phyloP scores from a whole-genome alignment of 2,113 vertebrate species.

The Cyprinodon brontotheroides region DNA sequence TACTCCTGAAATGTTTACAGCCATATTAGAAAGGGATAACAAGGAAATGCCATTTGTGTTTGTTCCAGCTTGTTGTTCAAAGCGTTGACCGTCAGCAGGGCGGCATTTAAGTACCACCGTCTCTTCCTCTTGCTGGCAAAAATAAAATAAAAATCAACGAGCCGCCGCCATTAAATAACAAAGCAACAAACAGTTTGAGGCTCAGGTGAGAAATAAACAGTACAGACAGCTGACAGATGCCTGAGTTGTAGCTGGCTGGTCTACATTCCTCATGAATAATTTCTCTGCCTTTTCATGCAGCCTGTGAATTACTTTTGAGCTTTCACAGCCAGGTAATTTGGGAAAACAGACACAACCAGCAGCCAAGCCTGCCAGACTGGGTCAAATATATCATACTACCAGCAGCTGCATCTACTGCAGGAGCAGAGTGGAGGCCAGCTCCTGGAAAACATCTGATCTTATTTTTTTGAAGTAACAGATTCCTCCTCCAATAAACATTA shows the following conservation, averaged over 20 bases:
- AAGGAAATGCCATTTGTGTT: conserved; percentile 47
- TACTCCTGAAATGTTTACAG: conserved; percentile 38
- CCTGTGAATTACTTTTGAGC: conserved; percentile 51
- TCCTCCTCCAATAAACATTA: not conserved
- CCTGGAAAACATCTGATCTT: conserved; percentile 34
- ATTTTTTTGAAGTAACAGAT: conserved; percentile 28
- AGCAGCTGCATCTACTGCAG: conserved; percentile 39
- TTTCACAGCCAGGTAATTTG: conserved; percentile 55
- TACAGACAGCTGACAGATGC: conserved; percentile 73
- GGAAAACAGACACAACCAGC: conserved; percentile 36
- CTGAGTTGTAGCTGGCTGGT: conserved; percentile 36
- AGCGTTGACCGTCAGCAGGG: conserved; percentile 50
- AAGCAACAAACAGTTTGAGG: conserved; percentile 65
- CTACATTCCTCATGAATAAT: conserved; percentile 62
- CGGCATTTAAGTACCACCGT: conserved; percentile 36
- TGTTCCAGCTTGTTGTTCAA: conserved; percentile 56
- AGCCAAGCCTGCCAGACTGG: conserved; percentile 30
- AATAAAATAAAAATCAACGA: conserved; percentile 12
- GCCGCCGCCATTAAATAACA: conserved; percentile 59
- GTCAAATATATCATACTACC: conserved; percentile 35
- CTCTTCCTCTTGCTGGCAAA: conserved; percentile 27
- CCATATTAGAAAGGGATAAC: conserved; percentile 47
- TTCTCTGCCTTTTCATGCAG: conserved; percentile 56
- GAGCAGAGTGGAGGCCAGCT: conserved; percentile 19
- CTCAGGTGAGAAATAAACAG: conserved; percentile 70